These are phyloP conservation scores for Panagrolaimus sp. DNA, from an alignment of 1,140 invertebrate species.

Conservation along the genomic window DNA sequence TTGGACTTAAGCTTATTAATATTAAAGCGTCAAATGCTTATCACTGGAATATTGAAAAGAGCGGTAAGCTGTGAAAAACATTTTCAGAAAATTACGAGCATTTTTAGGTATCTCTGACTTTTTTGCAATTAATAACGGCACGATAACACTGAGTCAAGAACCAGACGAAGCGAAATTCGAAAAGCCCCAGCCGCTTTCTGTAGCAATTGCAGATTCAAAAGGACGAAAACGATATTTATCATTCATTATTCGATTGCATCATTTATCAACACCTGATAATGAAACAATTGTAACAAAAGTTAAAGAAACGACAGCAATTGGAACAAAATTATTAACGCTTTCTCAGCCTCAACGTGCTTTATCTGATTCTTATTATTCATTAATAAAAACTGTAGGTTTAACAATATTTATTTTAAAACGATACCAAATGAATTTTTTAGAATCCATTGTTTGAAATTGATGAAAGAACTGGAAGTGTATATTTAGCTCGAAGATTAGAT, in stretches of 20 bases:
- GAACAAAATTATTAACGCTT: conserved; percentile 25
- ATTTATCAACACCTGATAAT: conserved; percentile 23
- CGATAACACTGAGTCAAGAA: background rate
- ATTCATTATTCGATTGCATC: conserved; percentile 53
- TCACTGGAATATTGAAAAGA: conserved; percentile 26
- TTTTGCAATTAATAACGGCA: conserved; percentile 23
- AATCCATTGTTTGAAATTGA: conserved; percentile 26
- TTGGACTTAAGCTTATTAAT: conserved; percentile 28
- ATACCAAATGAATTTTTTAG: background rate
- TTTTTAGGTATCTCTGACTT: conserved; percentile 24
- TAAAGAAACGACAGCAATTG: conserved; percentile 18
- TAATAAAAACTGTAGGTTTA: conserved; percentile 4
- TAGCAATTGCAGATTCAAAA: conserved; percentile 32
- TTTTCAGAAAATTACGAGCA: background rate
- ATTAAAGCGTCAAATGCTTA: conserved; percentile 46
- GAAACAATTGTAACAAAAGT: conserved; percentile 20
- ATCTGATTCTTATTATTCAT: conserved; percentile 13
- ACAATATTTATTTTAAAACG: background rate
- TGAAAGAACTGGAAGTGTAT: conserved; percentile 25
- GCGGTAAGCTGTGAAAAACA: conserved; percentile 9
- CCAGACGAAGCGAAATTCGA: background rate
- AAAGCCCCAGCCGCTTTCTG: conserved; percentile 22
- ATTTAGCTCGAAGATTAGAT: conserved; percentile 26
- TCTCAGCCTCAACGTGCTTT: conserved; percentile 59
- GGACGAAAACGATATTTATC: conserved; percentile 46